Evolutionary conservation across 2,113 vertebrate species (phyloP).

Genomic region (Gallinago undulata): DNA sequence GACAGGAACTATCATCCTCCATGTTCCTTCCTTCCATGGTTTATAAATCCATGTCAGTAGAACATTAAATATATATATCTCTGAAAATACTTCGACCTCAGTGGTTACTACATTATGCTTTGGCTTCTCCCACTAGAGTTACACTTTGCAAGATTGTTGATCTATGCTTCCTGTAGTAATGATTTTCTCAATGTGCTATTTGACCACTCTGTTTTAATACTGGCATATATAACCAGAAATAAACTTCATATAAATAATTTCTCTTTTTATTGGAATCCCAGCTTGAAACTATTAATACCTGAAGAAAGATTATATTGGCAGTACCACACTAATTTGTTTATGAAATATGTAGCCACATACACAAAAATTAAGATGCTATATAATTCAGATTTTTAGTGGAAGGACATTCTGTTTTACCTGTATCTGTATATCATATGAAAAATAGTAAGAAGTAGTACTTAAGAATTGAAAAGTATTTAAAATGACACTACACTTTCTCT

Average conservation of each 20-base stretch:
- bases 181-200: neutral
- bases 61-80: neutral
- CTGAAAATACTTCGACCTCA: neutral
- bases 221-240: neutral
- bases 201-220: neutral
- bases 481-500: neutral
- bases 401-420: neutral
- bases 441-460: neutral
- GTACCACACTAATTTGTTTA: neutral
- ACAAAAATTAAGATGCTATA: neutral
- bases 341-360: neutral
- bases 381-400: neutral
- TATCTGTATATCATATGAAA: neutral
- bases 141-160: neutral
- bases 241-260: neutral
- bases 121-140: neutral
- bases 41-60: neutral
- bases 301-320: neutral
- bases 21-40: neutral
- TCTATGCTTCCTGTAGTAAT: neutral
- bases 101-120: neutral
- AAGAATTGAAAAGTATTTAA: neutral
- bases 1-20: neutral
- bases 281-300: neutral
- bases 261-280: neutral